Evolutionary conservation across 2,113 vertebrate genomes (phyloP).

Genomic region (Phasianus colchicus): DNA sequence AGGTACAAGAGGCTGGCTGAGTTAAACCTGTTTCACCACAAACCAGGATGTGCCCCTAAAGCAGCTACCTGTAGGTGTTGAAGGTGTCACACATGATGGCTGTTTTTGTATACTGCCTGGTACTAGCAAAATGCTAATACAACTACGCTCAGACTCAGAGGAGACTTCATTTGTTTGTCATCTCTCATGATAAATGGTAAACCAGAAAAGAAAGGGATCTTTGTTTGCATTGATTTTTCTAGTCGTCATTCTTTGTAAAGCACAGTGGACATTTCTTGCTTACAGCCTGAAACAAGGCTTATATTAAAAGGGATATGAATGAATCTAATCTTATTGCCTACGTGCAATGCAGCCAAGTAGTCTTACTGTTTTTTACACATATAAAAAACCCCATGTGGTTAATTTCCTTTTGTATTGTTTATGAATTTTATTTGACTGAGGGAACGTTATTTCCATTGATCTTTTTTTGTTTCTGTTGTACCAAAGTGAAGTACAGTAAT

Average conservation of each 20-base stretch:
- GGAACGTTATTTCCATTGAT: slow-evolving; percentile 45
- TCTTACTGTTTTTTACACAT: slow-evolving; percentile 68
- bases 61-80: slow-evolving; percentile 48
- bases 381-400: slow-evolving; percentile 43
- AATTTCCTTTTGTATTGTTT: slow-evolving; percentile 59
- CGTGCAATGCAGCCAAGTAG: slow-evolving; percentile 63
- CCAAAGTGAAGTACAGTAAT: slow-evolving; percentile 62
- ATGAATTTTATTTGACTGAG: slow-evolving; percentile 56
- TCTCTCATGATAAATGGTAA: slow-evolving; percentile 37
- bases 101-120: slow-evolving; percentile 48
- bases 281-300: slow-evolving; percentile 58
- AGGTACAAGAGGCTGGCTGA: slow-evolving; percentile 50
- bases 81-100: slow-evolving; percentile 24
- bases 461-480: not conserved
- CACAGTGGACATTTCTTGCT: slow-evolving; percentile 80
- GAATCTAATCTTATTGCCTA: slow-evolving; percentile 63
- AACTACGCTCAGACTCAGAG: slow-evolving; percentile 56
- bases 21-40: slow-evolving; percentile 26
- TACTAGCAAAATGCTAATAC: slow-evolving; percentile 39
- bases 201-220: slow-evolving; percentile 44
- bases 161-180: slow-evolving; percentile 45
- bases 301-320: slow-evolving; percentile 50
- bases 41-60: slow-evolving; percentile 52
- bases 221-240: slow-evolving; percentile 69
- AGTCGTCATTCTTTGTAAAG: slow-evolving; percentile 80